Evolutionary conservation across 2,797 vertebrate species (phyloP).

Genomic region (Coracias cyanogaster): DNA sequence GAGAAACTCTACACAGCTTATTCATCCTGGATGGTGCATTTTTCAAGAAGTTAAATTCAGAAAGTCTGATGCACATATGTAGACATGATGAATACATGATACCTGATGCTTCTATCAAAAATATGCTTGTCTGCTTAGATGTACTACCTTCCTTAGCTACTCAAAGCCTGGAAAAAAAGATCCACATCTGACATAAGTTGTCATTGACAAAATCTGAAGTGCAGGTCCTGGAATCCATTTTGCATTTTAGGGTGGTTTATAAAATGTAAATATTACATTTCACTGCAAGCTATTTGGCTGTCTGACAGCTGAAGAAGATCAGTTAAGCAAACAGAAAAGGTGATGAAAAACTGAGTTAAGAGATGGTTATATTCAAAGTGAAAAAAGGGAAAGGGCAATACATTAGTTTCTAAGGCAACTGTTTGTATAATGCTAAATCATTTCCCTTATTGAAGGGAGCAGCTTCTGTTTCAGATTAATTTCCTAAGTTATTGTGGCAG

Average conservation of each 20-base stretch:
- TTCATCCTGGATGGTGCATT: background rate
- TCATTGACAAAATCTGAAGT: background rate
- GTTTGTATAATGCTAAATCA: slow-evolving; percentile 34
- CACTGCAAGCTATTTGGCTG: background rate
- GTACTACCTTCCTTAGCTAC: background rate
- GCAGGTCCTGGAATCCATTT: background rate
- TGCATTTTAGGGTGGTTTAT: background rate
- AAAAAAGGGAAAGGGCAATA: background rate
- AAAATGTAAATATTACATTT: slow-evolving; percentile 8
- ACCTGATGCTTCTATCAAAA: background rate
- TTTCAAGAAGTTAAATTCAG: background rate
- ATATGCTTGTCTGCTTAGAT: background rate
- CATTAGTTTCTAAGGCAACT: slow-evolving; percentile 35
- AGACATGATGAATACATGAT: background rate
- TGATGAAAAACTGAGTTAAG: slow-evolving; percentile 25
- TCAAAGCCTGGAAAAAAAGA: background rate
- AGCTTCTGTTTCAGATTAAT: slow-evolving; percentile 56
- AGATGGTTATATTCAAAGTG: background rate
- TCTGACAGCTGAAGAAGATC: slow-evolving; percentile 13
- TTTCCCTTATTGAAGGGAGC: background rate
- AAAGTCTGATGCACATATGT: background rate
- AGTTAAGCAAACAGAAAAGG: slow-evolving; percentile 30
- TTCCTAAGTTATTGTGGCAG: background rate
- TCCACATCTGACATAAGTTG: background rate
- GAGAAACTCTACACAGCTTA: slow-evolving; percentile 6